Conservation (phyloP, 2,113 vertebrate species). For the Toxotes chatareus region DNA sequence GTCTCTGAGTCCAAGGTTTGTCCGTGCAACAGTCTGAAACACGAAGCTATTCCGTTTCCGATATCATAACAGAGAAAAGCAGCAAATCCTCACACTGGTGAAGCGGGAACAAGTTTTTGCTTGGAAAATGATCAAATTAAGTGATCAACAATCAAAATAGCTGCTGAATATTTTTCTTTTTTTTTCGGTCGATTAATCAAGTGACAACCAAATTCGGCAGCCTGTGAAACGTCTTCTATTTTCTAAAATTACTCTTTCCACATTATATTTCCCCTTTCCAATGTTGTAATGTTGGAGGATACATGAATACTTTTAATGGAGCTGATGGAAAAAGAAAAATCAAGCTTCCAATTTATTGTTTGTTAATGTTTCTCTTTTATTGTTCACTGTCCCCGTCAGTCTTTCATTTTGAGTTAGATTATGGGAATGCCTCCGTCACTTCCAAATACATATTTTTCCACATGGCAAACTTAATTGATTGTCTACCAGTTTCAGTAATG, state of each 20-base stretch:
- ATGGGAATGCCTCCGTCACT: not conserved
- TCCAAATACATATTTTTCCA: constrained; percentile 3
- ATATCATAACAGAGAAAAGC: not conserved
- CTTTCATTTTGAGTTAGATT: not conserved
- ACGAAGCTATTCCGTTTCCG: not conserved
- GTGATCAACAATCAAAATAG: not conserved
- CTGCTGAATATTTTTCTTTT: not conserved
- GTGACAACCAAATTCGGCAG: too few species aligned
- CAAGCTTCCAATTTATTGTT: not conserved
- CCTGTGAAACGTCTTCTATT: too few species aligned
- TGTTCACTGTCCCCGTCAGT: not conserved
- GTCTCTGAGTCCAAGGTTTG: not conserved
- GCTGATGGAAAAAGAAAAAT: not conserved
- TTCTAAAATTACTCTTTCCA: not conserved
- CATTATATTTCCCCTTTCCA: not conserved
- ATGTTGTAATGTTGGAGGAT: not conserved
- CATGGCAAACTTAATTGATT: not conserved
- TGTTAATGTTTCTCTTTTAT: not conserved
- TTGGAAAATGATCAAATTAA: not conserved
- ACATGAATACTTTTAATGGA: not conserved
- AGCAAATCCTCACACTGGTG: not conserved
- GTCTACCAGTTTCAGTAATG: not conserved
- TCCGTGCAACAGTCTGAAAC: not conserved
- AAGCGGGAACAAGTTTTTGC: not conserved
- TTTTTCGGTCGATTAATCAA: not conserved